Evolutionary conservation across 2,888 invertebrate genomes (phyloP), one percentile per base, ranked within the genome.

Genomic region (Drosophila lutescens): DNA sequence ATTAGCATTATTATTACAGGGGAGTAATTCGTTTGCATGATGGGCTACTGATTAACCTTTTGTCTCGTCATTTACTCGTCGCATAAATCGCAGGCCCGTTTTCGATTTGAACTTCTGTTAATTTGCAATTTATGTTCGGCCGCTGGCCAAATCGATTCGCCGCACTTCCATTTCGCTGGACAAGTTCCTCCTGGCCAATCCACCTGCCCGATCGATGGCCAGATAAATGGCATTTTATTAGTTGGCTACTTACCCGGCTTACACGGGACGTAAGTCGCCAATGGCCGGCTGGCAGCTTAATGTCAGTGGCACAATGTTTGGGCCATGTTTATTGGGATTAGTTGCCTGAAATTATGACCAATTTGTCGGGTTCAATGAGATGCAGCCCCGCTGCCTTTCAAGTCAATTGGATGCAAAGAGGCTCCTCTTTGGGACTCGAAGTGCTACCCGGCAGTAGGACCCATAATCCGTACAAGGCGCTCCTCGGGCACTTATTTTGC

Each of bases 271-370:
- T 61, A 61, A 83, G 69, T 57, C 58, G 36, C 43, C 17, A 34
- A 38, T 36, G 51, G 47, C 59, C 51, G 50, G 62, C 55, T 79
- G 80, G 80, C 82, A 89, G 86, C 89, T 90, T 89, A 90, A 78
- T 79, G 89, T 88, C 89, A 86, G 75, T 57, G 69, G 74, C 76
- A 87, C 83, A 88, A 86, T 88, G 88, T 79, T 79, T 80, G 72
- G 78, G 79, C 80, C 81, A 87, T 88, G 89, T 86, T 89, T 90
- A 89, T 90, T 84, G 87, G 89, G 90, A 89, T 89, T 90, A 89
- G 84, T 79, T 80, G 88, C 76, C 78, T 63, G 79, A 86, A 89
- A 88, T 89, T 90, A 89, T 89, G 88, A 89, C 89, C 89, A 89
- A 89, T 89, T 89, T 89, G 90, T 84, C 86, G 81, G 75, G 74